Evolutionary conservation across 2,888 invertebrate species (phyloP), one percentile per base, ranked within the genome.

Genomic region (Stegana nigrithorax): DNA sequence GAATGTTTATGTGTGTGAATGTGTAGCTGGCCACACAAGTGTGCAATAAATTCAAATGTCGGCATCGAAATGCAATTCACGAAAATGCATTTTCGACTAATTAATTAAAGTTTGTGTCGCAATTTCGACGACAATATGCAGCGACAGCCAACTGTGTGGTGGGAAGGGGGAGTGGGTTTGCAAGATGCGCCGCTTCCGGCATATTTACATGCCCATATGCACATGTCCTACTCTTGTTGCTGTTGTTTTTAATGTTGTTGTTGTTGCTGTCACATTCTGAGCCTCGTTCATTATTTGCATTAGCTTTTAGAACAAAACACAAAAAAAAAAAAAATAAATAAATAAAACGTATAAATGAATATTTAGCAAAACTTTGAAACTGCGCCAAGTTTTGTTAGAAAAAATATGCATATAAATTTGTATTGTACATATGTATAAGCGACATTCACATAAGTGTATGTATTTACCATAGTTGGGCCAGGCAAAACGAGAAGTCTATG

Each of bases 311-410:
- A 36, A 36, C 10, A n/a, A n/a, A n/a, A 47, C 19, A 42, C 17
- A 2, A 50, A n/a, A 23, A 25, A 14, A 29, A 29, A 12, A 17
- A 26, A 14, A 53, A 47, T 19, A 21, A n/a, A n/a, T n/a, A n/a
- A n/a, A n/a, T n/a, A n/a, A n/a, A n/a, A n/a, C n/a, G n/a, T n/a
- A n/a, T n/a, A n/a, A n/a, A n/a, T n/a, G n/a, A n/a, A n/a, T n/a
- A n/a, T n/a, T n/a, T n/a, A n/a, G 67, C 63, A 68, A 60, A 68
- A 69, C 69, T 73, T 73, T 80, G 80, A 78, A 75, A 72, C 69
- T 67, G 70, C 73, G 80, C 80, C 75, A 76, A 76, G 66, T 78
- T 80, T 75, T 78, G 73, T 19, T 14, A 27, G 17, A 19, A 17
- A 29, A 17, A 29, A 29, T 29, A 17, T 47, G 6, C 10, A n/a